A percentile compares a stretch with the other conserved stretches of the same genome.
Conservation (phyloP, 2,797 vertebrate species). For the Pangasius macronema region DNA sequence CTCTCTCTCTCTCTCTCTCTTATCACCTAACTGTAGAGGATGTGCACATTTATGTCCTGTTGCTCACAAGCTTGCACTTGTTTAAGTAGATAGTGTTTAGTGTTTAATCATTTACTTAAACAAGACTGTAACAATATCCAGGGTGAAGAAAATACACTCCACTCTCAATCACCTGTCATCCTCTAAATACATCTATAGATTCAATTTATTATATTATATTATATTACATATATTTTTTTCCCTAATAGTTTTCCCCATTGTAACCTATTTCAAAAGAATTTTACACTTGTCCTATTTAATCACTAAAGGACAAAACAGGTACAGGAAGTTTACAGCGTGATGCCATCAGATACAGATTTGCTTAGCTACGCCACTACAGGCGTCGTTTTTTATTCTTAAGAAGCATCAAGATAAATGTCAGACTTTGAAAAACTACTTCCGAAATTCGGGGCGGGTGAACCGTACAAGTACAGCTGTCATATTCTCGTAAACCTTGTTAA, state of each 20-base stretch:
- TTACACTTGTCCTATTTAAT: neutral
- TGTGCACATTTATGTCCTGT: neutral
- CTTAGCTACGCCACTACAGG: neutral
- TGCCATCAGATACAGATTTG: neutral
- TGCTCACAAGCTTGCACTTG: neutral
- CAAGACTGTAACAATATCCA: neutral
- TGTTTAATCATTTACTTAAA: neutral
- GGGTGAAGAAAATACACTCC: neutral
- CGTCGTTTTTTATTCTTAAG: too few relatives aligned
- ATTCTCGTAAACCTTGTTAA: neutral
- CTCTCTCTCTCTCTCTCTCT: neutral
- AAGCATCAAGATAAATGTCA: too few relatives aligned
- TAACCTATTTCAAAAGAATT: neutral
- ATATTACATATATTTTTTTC: neutral
- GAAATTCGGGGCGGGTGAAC: too few relatives aligned
- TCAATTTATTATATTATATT: too few relatives aligned
- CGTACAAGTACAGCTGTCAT: too few relatives aligned
- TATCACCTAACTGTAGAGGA: neutral
- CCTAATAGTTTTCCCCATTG: neutral
- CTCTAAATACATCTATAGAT: too few relatives aligned
- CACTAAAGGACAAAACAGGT: neutral
- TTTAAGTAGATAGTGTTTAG: neutral
- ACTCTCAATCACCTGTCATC: too few relatives aligned
- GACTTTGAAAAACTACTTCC: too few relatives aligned
- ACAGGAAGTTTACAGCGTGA: neutral